Evolutionary conservation across 2,113 vertebrate genomes (phyloP), one percentile per base, ranked within the genome.

Genomic region (Saccopteryx leptura): DNA sequence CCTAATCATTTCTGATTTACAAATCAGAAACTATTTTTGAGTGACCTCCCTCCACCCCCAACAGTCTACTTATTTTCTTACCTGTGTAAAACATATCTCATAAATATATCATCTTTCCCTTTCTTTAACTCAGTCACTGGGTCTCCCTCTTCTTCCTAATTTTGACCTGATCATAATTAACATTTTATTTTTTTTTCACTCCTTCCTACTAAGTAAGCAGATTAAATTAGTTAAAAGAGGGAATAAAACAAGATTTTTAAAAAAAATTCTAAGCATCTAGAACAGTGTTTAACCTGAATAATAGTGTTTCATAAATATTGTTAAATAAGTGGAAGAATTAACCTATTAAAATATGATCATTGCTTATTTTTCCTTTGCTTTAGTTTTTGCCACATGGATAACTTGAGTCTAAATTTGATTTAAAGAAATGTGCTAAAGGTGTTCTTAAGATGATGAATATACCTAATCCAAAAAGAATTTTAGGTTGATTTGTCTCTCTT

Each of bases 151-250:
- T 54, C 46, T 68, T 79, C 50, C 46, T 33, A 80, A 0, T 46
- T 96, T 94, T 94, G 17, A 71, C 88, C 6, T 61, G 24, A 50
- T 92, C 48, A 56, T 79, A 87, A 79, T 82, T 80, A 79, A 33
- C 93, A n/a, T 21, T 89, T 90, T 24, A 74, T 93, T 90, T 28
- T 90, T 28, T 94, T 90, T 91, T 85, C 23, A 91, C n/a, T 84
- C 18, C 88, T 90, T 84, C 60, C 66, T 93, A 33, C 26, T 83
- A 61, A 91, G 54, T 89, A 46, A 15, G 23, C 17, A 88, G 66
- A 78, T 39, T 82, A 83, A 46, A 8, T 90, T 68, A n/a, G 18
- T 88, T 95, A 60, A 60, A 88, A 23, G 21, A 60, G 26, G 23
- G 23, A 6, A 48, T 65, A 95, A 91, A 24, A 50, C 15, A 68